Conservation (phyloP, 2,113 vertebrate genomes). For the Lamprologus sp. region DNA sequence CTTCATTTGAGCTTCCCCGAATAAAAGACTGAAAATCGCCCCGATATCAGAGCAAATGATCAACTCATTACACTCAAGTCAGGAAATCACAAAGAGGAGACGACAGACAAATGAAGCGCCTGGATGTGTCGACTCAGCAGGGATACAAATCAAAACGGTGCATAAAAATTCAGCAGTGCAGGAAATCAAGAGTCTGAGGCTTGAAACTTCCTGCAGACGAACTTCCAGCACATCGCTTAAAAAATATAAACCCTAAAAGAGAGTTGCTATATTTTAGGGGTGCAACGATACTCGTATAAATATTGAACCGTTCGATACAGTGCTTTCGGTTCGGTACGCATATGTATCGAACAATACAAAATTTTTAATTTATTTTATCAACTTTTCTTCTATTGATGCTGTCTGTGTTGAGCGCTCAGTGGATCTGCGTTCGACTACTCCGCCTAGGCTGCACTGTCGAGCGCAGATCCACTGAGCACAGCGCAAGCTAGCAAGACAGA, state of each 20-base stretch:
- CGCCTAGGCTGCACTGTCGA: too few relatives aligned
- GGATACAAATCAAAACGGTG: not conserved
- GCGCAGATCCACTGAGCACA: accelerated
- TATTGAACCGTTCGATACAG: too few relatives aligned
- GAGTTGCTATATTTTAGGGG: not conserved
- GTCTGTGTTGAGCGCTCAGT: too few relatives aligned
- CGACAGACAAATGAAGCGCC: not conserved
- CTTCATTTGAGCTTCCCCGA: not conserved
- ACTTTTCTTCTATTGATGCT: accelerated
- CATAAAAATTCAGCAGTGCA: not conserved
- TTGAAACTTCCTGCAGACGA: not conserved
- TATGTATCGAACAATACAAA: accelerated
- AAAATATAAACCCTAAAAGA: not conserved
- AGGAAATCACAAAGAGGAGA: not conserved
- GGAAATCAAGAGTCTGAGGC: not conserved
- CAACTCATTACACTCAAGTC: not conserved
- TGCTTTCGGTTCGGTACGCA: accelerated
- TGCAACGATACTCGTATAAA: accelerated
- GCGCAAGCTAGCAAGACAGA: accelerated
- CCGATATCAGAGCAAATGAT: not conserved
- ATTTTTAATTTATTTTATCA: too few relatives aligned
- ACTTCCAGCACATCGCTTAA: not conserved
- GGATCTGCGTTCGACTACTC: accelerated
- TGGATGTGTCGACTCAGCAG: not conserved
- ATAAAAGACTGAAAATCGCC: accelerated